Percentiles rank a stretch among this genome's conserved stretches.
These are phyloP conservation scores for Cossypha dichroa DNA, from an alignment of 2,797 vertebrate species.

Conservation along the genomic window DNA sequence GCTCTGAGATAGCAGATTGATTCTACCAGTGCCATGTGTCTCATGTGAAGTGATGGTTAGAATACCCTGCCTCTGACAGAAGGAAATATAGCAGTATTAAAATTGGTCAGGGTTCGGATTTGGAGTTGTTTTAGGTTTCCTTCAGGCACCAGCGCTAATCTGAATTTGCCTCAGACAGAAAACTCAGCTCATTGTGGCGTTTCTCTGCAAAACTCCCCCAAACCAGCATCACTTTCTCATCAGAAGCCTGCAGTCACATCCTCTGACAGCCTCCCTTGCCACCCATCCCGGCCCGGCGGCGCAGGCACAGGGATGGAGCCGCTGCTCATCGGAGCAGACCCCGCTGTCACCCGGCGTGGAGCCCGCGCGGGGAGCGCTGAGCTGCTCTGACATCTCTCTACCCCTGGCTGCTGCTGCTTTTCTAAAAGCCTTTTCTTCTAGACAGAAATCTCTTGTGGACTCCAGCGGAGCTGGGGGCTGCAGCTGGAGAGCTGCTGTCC, in stretches of 20 bases:
- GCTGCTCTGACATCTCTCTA: neutral
- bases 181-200: neutral
- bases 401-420: neutral
- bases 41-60: neutral
- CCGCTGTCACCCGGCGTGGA: neutral
- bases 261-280: neutral
- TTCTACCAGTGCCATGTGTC: neutral
- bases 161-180: neutral
- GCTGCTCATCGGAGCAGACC: neutral
- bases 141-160: neutral
- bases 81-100: neutral
- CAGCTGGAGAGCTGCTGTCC: accelerated
- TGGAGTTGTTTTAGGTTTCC: neutral
- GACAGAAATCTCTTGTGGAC: neutral
- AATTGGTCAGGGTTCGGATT: accelerated
- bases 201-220: neutral
- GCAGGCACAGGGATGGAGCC: neutral
- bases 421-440: neutral
- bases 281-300: neutral
- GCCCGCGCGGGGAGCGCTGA: accelerated
- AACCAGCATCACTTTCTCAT: neutral
- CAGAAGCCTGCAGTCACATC: neutral
- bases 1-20: neutral
- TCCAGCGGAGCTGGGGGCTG: neutral
- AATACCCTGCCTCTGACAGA: neutral